Evolutionary conservation across 1,140 invertebrate species (phyloP), one percentile per base, ranked within the genome.

Genomic region (Atopsyche davidsoni): DNA sequence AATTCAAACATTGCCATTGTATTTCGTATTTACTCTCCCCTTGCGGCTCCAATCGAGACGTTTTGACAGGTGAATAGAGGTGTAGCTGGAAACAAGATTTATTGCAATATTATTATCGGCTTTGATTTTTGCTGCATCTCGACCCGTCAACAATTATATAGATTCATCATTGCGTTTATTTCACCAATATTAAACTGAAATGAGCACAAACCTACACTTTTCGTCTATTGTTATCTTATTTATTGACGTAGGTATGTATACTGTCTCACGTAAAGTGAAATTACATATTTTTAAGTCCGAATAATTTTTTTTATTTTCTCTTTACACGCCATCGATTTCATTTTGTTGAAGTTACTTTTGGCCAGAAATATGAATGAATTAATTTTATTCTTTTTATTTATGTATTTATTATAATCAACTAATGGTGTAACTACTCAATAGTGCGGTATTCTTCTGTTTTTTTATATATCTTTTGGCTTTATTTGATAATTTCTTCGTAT

Each of bases 31-130:
- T 34, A 3, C 16, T 34, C 32, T 13, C n/a, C n/a, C n/a, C n/a
- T 13, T 3, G 32, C 32, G 32, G 32, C 32, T 11, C 3, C 16
- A 11, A 13, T 16, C n/a, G n/a, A 16, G n/a, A 13, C 32, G 11
- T 3, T 34, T 34, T 34, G 32, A 34, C 32, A 34, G 32, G 32
- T 34, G 32, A 34, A 34, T 34, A 34, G 32, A 34, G 32, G 32
- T 34, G 32, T 34, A 34, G 32, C 32, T 34, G 32, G 32, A 16
- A 34, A 13, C 16, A 34, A 34, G 32, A 34, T 34, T 34, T 34
- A 34, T 34, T 3, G 32, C 32, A 34, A 34, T 34, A 11, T 11
- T n/a, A 13, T 3, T 4, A 3, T 34, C 3, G 32, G n/a, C 4
- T 34, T 11, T 34, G n/a, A 34, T 34, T 11, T 16, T 13, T 3